Evolutionary conservation across 2,888 invertebrate genomes (phyloP), one percentile per base, ranked within the genome.

Genomic region (Acanthosoma haemorrhoidale): DNA sequence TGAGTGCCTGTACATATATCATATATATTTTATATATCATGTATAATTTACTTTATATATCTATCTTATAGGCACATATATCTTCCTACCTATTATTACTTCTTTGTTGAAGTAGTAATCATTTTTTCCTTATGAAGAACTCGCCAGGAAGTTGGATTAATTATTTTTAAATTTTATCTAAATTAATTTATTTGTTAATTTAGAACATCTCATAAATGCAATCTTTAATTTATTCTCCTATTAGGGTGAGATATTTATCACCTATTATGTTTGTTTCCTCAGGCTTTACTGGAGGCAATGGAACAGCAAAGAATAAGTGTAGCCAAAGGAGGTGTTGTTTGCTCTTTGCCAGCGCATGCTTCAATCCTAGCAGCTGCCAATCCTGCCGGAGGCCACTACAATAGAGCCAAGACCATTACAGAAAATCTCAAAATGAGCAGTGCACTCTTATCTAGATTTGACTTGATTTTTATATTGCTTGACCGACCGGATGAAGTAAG

Each of bases 311-410:
- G 89, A 60, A 89, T 96, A 39, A 92, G 93, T 77, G 86, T 96
- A 68, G 93, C 95, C 1, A 94, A 95, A 79, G 91, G 91, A n/a
- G 92, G 93, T 4, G 87, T 92, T 16, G 88, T 92, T 51, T 91
- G 89, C 79, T 89, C 88, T 68, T 82, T 96, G 58, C 89, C 92
- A 21, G 90, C 94, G 0, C 84, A 92, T 64, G 89, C 93, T 0
- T 89, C 94, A 0, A 88, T 97, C 25, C 82, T 97, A 58, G 96
- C 95, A 34, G 95, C 95, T 4, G 96, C 96, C 2, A 97, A 97
- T 84, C 96, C 96, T 2, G 85, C 87, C 0, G 89, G 88, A 16
- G 96, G 96, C 6, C 91, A 91, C 76, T 97, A 96, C 78, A 89
- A 95, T 79, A 88, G 89, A 77, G 86, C 88, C 0, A 94, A 93